These are phyloP conservation scores for Eilema caniola DNA, from an alignment of 2,888 invertebrate species.

Conservation along the genomic window DNA sequence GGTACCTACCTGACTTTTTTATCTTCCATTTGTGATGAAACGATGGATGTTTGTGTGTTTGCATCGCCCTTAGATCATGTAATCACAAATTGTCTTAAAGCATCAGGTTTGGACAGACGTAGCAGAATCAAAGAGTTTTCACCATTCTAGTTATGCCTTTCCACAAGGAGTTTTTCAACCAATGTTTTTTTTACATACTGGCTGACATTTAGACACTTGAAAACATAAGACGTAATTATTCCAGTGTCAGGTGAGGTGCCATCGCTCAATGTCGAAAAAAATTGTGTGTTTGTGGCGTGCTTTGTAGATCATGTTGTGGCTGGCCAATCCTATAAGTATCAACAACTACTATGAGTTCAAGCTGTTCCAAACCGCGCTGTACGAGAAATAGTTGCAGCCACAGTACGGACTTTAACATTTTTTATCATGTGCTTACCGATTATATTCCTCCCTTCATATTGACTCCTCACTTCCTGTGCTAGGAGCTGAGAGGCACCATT, in stretches of 20 bases:
- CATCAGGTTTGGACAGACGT: no score
- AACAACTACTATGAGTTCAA: conserved; percentile 75
- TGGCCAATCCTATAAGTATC: conserved; percentile 61
- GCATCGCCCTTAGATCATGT: no score
- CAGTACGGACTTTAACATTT: conserved; percentile 24
- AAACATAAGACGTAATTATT: conserved; percentile 16
- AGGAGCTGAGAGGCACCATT: no score
- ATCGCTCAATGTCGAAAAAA: conserved; percentile 6
- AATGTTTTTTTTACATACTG: conserved; percentile 8
- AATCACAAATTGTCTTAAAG: no score
- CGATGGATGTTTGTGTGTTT: no score
- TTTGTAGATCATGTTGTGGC: conserved; percentile 61
- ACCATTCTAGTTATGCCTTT: neutral
- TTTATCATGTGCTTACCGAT: conserved; percentile 17
- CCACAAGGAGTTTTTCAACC: neutral
- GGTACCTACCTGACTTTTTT: no score
- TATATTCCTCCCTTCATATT: neutral
- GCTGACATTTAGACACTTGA: conserved; percentile 6
- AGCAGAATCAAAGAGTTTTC: neutral
- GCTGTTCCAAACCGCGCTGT: conserved; percentile 56
- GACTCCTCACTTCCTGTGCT: neutral
- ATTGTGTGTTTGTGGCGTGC: conserved; percentile 24
- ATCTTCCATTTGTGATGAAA: no score
- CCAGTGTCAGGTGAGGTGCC: conserved; percentile 8
- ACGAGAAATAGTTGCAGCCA: conserved; percentile 53